Conservation (phyloP, 2,113 vertebrate genomes). For the Muntiacus reevesi region DNA sequence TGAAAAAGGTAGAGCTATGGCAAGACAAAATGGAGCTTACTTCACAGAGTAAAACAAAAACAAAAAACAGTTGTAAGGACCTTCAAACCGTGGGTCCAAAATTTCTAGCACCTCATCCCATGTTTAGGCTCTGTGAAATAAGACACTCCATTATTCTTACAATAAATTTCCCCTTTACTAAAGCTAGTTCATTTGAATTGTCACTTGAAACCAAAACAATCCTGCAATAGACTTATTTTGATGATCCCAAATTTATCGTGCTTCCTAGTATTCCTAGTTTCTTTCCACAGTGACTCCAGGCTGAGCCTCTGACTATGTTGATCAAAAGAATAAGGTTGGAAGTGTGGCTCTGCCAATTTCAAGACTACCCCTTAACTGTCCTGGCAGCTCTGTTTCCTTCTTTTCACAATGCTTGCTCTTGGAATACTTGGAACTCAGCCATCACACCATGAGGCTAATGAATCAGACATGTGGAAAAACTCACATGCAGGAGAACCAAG, state of each 20-base stretch:
- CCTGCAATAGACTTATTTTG: neutral
- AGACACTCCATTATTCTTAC: neutral
- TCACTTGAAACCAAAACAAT: constrained; percentile 17
- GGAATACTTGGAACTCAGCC: constrained; percentile 27
- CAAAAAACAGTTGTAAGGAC: neutral
- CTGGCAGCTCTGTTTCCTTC: constrained; percentile 28
- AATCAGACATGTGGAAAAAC: constrained; percentile 2
- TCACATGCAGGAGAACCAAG: constrained; percentile 4
- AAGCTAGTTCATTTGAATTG: neutral
- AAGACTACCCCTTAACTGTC: neutral
- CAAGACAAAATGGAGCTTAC: constrained; percentile 37
- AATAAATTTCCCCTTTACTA: constrained; percentile 30
- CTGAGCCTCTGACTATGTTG: neutral
- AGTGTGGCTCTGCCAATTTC: constrained; percentile 10
- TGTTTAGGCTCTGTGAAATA: constrained; percentile 9
- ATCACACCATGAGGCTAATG: constrained; percentile 27
- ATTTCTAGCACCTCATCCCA: neutral
- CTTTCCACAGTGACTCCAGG: neutral
- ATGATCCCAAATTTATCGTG: neutral
- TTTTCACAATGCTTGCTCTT: constrained; percentile 20
- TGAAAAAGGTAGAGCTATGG: neutral
- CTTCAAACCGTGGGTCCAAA: neutral
- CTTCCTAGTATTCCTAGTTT: neutral
- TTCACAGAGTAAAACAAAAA: constrained; percentile 28
- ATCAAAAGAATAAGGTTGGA: neutral